A percentile compares a stretch with the other conserved stretches of the same genome.
Conservation (phyloP, 2,888 invertebrate species). For the Cheilosia vernalis region DNA sequence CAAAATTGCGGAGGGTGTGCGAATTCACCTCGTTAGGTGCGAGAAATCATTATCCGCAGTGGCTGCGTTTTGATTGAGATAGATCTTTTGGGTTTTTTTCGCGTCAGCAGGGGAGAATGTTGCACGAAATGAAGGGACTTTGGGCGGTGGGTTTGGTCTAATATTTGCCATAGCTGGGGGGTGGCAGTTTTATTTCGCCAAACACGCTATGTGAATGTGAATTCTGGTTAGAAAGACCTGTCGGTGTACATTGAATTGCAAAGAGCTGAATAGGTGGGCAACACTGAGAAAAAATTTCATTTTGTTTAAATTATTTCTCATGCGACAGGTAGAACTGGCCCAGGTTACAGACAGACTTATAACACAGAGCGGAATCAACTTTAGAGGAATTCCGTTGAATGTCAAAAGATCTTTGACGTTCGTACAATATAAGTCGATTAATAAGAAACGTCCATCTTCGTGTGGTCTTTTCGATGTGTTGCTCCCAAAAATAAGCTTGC, state of each 20-base stretch:
- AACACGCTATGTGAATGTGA: slow-evolving; percentile 3
- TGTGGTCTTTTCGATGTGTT: no score
- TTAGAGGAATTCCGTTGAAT: no score
- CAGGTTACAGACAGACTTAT: no score
- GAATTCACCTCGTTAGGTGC: slow-evolving; percentile 50
- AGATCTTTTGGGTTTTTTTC: slow-evolving; percentile 15
- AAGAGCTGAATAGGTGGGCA: no score
- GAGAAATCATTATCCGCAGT: slow-evolving; percentile 38
- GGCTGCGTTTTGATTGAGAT: slow-evolving; percentile 14
- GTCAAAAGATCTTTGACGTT: no score
- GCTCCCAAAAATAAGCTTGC: no score
- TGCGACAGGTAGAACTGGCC: no score
- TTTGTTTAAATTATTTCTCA: no score
- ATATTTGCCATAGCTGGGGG: slow-evolving; percentile 14
- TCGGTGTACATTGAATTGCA: not conserved
- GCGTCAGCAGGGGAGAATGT: slow-evolving; percentile 20
- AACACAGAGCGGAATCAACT: no score
- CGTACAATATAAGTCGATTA: no score
- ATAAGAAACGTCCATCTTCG: no score
- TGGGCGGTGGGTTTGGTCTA: slow-evolving; percentile 24
- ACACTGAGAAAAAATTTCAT: no score
- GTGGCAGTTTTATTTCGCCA: slow-evolving; percentile 8
- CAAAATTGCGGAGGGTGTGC: slow-evolving; percentile 61
- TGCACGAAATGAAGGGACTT: slow-evolving; percentile 28
- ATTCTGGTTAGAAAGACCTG: slow-evolving; percentile 1